These are phyloP conservation scores for Accipiter cooperii DNA, from an alignment of 2,113 vertebrate genomes.

Conservation along the genomic window DNA sequence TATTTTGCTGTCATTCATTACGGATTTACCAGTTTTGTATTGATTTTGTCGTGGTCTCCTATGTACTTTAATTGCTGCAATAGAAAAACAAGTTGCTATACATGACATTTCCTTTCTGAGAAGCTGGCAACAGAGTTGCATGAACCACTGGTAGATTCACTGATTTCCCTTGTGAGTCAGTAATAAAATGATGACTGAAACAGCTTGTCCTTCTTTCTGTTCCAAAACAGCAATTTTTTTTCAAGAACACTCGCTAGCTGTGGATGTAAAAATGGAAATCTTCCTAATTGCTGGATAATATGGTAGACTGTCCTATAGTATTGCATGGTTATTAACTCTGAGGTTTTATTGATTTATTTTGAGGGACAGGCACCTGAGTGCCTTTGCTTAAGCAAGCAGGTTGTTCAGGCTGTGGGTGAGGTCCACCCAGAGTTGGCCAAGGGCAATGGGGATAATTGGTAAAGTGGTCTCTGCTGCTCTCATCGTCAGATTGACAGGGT, in stretches of 20 bases:
- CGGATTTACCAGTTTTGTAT: constrained; percentile 67
- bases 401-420: not conserved
- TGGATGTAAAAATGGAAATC: not conserved
- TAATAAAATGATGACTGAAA: constrained; percentile 41
- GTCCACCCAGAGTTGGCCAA: not conserved
- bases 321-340: not conserved
- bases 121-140: constrained; percentile 58
- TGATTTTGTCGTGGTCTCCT: constrained; percentile 66
- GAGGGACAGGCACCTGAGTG: not conserved
- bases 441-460: not conserved
- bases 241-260: not conserved
- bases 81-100: constrained; percentile 71
- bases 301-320: not conserved
- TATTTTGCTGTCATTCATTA: constrained; percentile 68
- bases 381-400: not conserved
- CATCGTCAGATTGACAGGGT: fast-evolving
- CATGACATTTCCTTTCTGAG: constrained; percentile 69
- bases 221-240: constrained; percentile 28
- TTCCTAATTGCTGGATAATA: constrained; percentile 34
- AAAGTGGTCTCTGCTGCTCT: not conserved
- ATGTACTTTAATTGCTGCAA: constrained; percentile 70
- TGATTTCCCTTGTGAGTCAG: constrained; percentile 59
- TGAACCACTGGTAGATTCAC: constrained; percentile 52
- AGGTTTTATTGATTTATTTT: not conserved
- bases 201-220: constrained; percentile 29